Conservation (phyloP, 2,888 invertebrate species). For the Meiosimyza platycephala region DNA sequence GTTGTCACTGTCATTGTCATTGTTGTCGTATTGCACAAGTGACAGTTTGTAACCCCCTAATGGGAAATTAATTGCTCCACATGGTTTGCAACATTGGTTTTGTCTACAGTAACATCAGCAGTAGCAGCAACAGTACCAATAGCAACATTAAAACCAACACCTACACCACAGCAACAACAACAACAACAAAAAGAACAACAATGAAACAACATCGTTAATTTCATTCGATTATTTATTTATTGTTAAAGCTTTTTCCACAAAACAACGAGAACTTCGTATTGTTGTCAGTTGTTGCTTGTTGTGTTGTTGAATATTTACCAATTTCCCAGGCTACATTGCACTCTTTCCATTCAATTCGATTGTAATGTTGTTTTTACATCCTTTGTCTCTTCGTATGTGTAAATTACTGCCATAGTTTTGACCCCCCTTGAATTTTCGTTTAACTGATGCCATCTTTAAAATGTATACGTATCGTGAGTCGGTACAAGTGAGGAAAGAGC, state of each 20-base stretch:
- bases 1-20: constrained; percentile 8
- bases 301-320: constrained; percentile 11
- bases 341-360: background rate
- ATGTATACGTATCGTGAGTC: background rate
- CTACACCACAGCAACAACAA: constrained; percentile 1
- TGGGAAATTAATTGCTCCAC: constrained; percentile 50
- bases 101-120: constrained; percentile 10
- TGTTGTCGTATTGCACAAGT: constrained; percentile 39
- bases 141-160: background rate
- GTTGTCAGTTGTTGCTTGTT: constrained; percentile 42
- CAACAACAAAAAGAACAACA: background rate
- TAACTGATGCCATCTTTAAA: background rate
- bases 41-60: constrained; percentile 44
- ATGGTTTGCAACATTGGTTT: constrained; percentile 29
- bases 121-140: background rate
- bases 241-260: constrained; percentile 46
- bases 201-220: constrained; percentile 36
- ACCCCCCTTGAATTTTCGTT: background rate
- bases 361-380: background rate
- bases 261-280: no score
- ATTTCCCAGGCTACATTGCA: background rate
- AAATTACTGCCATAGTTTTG: constrained; percentile 14
- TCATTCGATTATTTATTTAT: constrained; percentile 51
- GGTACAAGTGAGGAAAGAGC: background rate
- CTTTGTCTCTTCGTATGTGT: background rate